A percentile compares a stretch with the other conserved stretches of the same genome.
These are phyloP conservation scores for Delia radicum DNA, from an alignment of 1,140 invertebrate genomes.

Conservation along the genomic window DNA sequence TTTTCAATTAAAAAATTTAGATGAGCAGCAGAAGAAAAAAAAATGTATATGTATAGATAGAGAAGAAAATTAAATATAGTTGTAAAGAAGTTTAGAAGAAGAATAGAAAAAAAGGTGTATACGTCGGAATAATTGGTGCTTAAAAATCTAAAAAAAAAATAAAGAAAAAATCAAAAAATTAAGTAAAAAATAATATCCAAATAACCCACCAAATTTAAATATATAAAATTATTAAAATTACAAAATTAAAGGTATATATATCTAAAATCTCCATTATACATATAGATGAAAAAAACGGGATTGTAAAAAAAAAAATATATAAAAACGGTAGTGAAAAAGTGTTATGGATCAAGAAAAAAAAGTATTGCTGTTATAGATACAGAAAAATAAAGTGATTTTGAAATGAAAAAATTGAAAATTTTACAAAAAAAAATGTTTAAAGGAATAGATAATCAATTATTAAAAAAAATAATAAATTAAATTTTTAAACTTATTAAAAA, in stretches of 20 bases:
- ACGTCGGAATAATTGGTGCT: slow-evolving; percentile 21
- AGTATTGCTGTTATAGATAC: not conserved
- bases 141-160: not conserved
- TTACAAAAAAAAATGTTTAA: not conserved
- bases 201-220: slow-evolving; percentile 9
- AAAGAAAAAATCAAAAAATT: not conserved
- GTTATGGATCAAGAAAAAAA: not conserved
- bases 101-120: slow-evolving; percentile 6
- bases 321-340: not conserved
- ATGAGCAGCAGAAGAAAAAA: slow-evolving; percentile 5
- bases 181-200: slow-evolving; percentile 2
- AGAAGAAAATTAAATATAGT: slow-evolving; percentile 13
- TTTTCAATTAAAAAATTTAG: not conserved
- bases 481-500: not conserved
- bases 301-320: not conserved
- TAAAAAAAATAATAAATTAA: not conserved
- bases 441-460: not conserved
- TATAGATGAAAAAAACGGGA: not conserved
- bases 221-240: not conserved
- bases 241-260: not conserved
- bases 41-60: slow-evolving; percentile 14
- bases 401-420: not conserved
- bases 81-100: slow-evolving; percentile 6
- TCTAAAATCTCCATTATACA: not conserved
- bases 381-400: not conserved